These are phyloP conservation scores for Cygnus olor DNA, from an alignment of 2,797 vertebrate species.

Conservation along the genomic window DNA sequence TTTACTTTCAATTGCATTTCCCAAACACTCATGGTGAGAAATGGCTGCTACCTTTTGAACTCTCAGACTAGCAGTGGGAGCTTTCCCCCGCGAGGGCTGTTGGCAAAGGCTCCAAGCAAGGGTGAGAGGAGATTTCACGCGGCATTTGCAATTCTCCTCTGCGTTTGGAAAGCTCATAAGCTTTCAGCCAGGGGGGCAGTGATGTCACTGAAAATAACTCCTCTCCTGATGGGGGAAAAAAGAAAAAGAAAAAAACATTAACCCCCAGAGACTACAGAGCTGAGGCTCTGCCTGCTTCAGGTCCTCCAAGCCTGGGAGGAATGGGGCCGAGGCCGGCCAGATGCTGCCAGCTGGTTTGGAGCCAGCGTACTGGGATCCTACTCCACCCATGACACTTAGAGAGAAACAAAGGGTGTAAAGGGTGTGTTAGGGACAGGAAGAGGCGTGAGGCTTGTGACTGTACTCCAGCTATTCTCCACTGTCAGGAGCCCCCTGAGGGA, in stretches of 20 bases:
- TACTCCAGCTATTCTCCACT: conserved; percentile 61
- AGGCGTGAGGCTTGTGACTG: conserved; percentile 69
- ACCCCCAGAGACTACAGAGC: neutral
- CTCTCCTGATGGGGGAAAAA: neutral
- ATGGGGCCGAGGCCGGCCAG: conserved; percentile 15
- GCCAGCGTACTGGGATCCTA: conserved; percentile 57
- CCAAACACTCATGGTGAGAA: conserved; percentile 52
- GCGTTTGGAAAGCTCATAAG: neutral
- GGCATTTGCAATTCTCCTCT: neutral
- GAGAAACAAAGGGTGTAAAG: conserved; percentile 70
- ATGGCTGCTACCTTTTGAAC: conserved; percentile 62
- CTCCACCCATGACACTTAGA: conserved; percentile 68
- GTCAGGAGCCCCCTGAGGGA: conserved; percentile 44
- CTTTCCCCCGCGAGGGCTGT: neutral
- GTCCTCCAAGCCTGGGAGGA: conserved; percentile 10
- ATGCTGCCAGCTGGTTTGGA: conserved; percentile 62
- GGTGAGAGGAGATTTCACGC: neutral
- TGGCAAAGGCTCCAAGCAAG: neutral
- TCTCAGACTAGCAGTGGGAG: neutral
- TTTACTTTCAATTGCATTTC: conserved; percentile 8
- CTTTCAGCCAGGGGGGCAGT: neutral
- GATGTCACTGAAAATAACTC: neutral
- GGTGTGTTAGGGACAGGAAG: conserved; percentile 72
- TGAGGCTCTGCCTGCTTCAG: neutral
- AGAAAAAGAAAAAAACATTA: neutral